Evolutionary conservation across 2,797 vertebrate species (phyloP).

Genomic region (Chelonia mydas): DNA sequence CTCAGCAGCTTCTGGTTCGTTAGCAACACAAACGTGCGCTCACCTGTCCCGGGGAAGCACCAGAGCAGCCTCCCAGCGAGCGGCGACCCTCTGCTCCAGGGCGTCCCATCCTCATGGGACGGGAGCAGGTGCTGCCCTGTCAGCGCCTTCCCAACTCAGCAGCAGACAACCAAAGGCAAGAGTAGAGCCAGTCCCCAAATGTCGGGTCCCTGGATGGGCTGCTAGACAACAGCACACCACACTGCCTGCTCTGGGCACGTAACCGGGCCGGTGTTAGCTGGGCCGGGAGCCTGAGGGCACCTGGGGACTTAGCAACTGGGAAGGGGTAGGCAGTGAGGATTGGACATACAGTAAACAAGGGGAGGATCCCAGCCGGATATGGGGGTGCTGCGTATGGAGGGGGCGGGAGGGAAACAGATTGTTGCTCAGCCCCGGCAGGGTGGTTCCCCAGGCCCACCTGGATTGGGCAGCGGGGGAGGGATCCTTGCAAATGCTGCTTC

Average conservation of each 20-base stretch:
- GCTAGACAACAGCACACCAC: background rate
- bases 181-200: background rate
- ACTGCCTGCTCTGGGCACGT: background rate
- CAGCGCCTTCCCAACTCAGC: background rate
- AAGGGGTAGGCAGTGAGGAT: background rate
- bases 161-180: background rate
- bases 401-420: background rate
- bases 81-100: fast-evolving
- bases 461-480: background rate
- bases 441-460: background rate
- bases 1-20: background rate
- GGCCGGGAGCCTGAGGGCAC: background rate
- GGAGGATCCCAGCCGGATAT: background rate
- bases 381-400: background rate
- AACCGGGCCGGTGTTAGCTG: background rate
- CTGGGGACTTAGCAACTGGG: background rate
- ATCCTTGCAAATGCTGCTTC: background rate
- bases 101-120: background rate
- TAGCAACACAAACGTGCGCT: background rate
- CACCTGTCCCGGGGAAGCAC: background rate
- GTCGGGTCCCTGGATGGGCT: background rate
- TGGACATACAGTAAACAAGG: no score
- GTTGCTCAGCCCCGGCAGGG: background rate
- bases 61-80: fast-evolving
- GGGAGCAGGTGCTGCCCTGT: background rate